Evolutionary conservation across 2,888 invertebrate genomes (phyloP), one percentile per base, ranked within the genome.

Genomic region (Calameuta filiformis): DNA sequence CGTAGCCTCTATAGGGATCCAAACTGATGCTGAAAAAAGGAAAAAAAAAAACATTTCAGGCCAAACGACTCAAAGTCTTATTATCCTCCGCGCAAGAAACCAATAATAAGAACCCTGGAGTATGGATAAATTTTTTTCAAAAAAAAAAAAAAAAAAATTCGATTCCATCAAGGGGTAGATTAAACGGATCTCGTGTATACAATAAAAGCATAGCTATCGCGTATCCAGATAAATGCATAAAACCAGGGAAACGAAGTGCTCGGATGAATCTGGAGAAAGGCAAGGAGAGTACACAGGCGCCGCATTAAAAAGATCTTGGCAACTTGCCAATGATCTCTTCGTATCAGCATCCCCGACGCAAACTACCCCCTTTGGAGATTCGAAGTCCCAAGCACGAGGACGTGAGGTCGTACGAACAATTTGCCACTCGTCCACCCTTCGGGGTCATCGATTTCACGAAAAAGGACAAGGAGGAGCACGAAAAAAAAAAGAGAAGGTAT

Each of bases 251-350:
- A 56, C 23, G 56, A 75, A 81, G 82, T 78, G 78, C 79, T 73
- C 68, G 77, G 79, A 75, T 80, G 81, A 83, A 81, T 79, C 80
- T 69, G 80, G 81, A 79, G 79, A 79, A 80, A 81, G 77, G 81
- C 73, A 75, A 79, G 81, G 82, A 76, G 15, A 12, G 37, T 37
- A 79, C 77, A 79, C 77, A 73, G 76, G 75, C 77, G 80, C 81
- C 81, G 83, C 83, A 83, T 83, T 82, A 83, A 81, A 81, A 77
- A 73, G 79, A 75, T 80, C 73, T 81, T 86, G 86, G 86, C 84
- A 82, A 81, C 77, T 76, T 81, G 83, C 83, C 86, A 86, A 85
- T 84, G 85, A 86, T 85, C 83, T 86, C 76, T 82, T 84, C 77
- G 83, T 80, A 85, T 86, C 84, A 83, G 80, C 81, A 84, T 73